These are phyloP conservation scores for Galerucella calmariensis DNA, from an alignment of 2,888 invertebrate species.

Conservation along the genomic window DNA sequence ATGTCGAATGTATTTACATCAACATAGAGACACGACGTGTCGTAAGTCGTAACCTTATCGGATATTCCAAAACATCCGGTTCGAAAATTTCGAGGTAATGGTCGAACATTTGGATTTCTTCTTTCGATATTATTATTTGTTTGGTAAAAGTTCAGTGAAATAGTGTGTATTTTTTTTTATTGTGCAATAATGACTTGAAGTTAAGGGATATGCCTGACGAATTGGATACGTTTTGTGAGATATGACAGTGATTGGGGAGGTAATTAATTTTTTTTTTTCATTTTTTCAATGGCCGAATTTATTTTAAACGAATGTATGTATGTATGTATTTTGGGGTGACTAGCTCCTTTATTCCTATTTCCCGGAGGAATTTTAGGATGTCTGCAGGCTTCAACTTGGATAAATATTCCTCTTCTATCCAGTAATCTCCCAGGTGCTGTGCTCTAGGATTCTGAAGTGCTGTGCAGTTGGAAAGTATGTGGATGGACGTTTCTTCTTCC, in stretches of 20 bases:
- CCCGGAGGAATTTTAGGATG: no score
- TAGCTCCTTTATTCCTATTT: no score
- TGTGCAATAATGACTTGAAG: slow-evolving; percentile 15
- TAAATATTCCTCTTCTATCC: no score
- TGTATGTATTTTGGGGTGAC: no score
- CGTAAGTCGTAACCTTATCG: slow-evolving; percentile 24
- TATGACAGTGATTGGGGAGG: slow-evolving; percentile 57
- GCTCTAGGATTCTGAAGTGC: no score
- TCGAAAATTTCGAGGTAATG: slow-evolving; percentile 42
- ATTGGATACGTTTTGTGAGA: slow-evolving; percentile 42
- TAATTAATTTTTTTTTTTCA: slow-evolving; percentile 39
- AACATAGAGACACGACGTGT: not conserved
- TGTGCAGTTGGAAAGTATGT: no score
- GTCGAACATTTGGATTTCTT: slow-evolving; percentile 3
- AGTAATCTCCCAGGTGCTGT: no score
- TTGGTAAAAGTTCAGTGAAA: not conserved
- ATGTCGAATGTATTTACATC: slow-evolving; percentile 34
- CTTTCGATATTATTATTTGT: slow-evolving; percentile 12
- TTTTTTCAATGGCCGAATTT: no score
- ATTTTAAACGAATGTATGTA: no score
- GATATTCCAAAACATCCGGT: slow-evolving; percentile 42
- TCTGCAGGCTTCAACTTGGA: no score
- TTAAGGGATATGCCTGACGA: slow-evolving; percentile 24
- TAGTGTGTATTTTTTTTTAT: slow-evolving; percentile 6
- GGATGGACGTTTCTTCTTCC: no score